phyloP scores from a whole-genome alignment of 1,140 invertebrate species.

The Caenorhabditis inopinata region DNA sequence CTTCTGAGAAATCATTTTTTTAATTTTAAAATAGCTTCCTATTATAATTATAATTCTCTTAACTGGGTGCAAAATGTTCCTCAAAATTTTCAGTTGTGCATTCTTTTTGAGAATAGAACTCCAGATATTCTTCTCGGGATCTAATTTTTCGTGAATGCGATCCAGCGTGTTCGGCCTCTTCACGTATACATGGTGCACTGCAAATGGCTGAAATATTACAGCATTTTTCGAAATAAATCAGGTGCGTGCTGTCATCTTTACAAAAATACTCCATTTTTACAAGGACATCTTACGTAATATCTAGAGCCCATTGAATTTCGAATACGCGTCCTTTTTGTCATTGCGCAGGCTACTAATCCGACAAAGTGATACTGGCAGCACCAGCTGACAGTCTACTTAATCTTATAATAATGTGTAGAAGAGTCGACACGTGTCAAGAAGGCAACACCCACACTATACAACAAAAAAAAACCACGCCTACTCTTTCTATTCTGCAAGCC shows the following conservation, averaged over 20 bases:
- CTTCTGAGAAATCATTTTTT: not conserved
- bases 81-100: not conserved
- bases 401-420: slow-evolving; percentile 27
- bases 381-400: slow-evolving; percentile 1
- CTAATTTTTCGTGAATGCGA: no score
- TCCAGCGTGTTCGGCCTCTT: no score
- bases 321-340: not conserved
- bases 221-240: no score
- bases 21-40: no score
- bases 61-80: not conserved
- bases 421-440: slow-evolving; percentile 29
- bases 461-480: not conserved
- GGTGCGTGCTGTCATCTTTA: no score
- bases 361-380: not conserved
- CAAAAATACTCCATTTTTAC: no score
- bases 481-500: not conserved
- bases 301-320: not conserved
- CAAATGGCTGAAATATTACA: no score
- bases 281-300: no score
- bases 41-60: no score
- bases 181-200: no score
- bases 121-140: not conserved
- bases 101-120: not conserved
- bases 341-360: slow-evolving; percentile 9
- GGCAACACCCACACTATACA: not conserved